Percentiles rank a stretch among this genome's conserved stretches.
Evolutionary conservation across 53 echinoderm and acorn worm genomes (phyloP).

Genomic region (Antedon mediterranea): DNA sequence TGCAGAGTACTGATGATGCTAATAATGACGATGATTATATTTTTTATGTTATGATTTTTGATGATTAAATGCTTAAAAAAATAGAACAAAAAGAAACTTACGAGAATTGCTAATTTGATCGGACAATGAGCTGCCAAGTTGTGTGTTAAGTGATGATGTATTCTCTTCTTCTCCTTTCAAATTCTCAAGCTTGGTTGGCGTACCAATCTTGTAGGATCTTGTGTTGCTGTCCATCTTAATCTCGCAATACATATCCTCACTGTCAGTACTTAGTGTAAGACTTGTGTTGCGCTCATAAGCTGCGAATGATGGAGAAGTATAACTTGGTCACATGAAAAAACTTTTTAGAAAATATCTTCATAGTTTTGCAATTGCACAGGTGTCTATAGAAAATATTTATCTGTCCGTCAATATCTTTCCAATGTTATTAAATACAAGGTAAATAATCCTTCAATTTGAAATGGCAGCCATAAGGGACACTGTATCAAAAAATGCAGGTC

Average conservation of each 20-base stretch:
- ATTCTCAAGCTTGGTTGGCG: conserved; percentile 55
- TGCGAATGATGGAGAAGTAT: not conserved
- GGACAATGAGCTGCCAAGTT: not conserved
- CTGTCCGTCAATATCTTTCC: no score
- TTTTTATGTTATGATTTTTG: no score
- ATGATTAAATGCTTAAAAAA: not conserved
- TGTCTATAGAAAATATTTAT: no score
- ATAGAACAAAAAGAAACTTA: not conserved
- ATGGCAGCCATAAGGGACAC: no score
- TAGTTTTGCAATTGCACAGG: no score
- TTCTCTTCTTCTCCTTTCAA: conserved; percentile 27
- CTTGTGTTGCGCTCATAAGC: conserved; percentile 8
- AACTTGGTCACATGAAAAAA: no score
- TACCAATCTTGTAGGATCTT: conserved; percentile 50
- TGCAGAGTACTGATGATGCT: no score
- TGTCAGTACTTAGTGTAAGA: conserved; percentile 46
- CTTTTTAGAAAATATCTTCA: no score
- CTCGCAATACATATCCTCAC: conserved; percentile 60
- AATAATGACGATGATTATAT: no score
- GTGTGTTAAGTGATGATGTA: not conserved
- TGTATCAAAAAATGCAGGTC: no score
- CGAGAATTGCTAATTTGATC: not conserved
- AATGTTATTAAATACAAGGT: no score
- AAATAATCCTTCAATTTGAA: no score
- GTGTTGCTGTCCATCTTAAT: conserved; percentile 53